Evolutionary conservation across 2,888 invertebrate genomes (phyloP), one percentile per base, ranked within the genome.

Genomic region (Catonia carolina): DNA sequence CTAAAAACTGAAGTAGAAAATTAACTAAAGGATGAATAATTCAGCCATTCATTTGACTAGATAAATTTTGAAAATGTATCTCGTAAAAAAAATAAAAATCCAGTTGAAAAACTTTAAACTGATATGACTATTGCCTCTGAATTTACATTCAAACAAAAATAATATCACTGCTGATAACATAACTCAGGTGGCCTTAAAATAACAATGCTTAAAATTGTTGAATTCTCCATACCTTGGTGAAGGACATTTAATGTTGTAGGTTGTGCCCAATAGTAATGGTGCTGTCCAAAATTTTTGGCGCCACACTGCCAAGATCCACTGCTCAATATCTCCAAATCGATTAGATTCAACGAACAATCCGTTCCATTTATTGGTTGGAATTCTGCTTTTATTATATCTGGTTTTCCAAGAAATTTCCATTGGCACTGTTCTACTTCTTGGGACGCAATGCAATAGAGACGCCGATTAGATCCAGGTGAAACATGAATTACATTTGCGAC

Each of bases 211-310:
- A n/a, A n/a, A n/a, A n/a, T n/a, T n/a, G n/a, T n/a, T n/a, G n/a
- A n/a, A n/a, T n/a, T n/a, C n/a, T n/a, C n/a, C n/a, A 22, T 45
- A 45, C 45, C 45, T 45, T 18, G 18, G 45, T 45, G 27, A 45
- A 45, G 23, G 7, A 45, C 23, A 22, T 45, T 22, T n/a, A 45
- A 14, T 3, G 45, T 23, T n/a, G 45, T 45, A 14, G 27, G 22
- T 22, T 18, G 45, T 12, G 23, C 45, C 45, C 45, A 45, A 6
- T 20, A 8, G n/a, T 45, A 45, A 14, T 8, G 23, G 1, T 23
- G 22, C 22, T 45, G 45, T 10, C 45, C 45, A 5, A 45, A 22
- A 18, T 45, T 45, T 22, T 45, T 45, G 15, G 22, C 45, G 15
- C 45, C 45, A 18, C 45, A 45, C 12, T 45, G 45, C 45, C 45